phyloP scores from a whole-genome alignment of 1,140 invertebrate genomes.

The Diorhabda sublineata region DNA sequence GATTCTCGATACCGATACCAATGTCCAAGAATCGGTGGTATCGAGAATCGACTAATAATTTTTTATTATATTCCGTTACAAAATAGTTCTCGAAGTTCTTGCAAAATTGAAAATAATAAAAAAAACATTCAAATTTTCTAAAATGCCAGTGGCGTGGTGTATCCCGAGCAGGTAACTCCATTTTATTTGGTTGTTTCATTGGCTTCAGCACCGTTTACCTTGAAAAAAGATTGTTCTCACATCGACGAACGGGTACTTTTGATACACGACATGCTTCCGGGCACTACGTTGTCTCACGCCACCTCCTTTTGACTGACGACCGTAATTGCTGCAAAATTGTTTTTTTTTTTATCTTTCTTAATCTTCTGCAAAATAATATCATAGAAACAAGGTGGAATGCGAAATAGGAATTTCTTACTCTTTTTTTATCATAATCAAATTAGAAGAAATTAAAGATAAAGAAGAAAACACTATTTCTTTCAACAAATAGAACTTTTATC shows the following conservation, averaged over 20 bases:
- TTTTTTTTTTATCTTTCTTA: neutral
- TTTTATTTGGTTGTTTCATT: neutral
- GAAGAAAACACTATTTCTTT: too few species aligned
- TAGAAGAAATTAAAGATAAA: too few species aligned
- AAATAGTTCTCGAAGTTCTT: too few species aligned
- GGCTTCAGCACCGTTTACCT: neutral
- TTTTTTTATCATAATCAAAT: too few species aligned
- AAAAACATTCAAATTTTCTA: neutral
- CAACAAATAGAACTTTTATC: too few species aligned
- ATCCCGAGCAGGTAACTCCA: neutral
- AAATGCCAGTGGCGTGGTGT: neutral
- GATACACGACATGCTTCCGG: constrained; percentile 1
- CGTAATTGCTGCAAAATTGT: neutral
- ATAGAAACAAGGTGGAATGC: neutral
- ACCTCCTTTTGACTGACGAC: constrained; percentile 1
- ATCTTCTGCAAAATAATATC: neutral
- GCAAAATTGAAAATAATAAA: too few species aligned
- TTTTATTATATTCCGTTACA: too few species aligned
- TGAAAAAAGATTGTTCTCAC: constrained; percentile 1
- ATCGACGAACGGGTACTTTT: neutral
- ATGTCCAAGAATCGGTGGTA: too few species aligned
- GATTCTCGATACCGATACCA: too few species aligned
- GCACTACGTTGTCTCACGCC: neutral
- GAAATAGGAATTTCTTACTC: too few species aligned
- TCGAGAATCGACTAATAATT: too few species aligned